These are phyloP conservation scores for Hydrotaea diabolus DNA, from an alignment of 2,888 invertebrate species.

Conservation along the genomic window DNA sequence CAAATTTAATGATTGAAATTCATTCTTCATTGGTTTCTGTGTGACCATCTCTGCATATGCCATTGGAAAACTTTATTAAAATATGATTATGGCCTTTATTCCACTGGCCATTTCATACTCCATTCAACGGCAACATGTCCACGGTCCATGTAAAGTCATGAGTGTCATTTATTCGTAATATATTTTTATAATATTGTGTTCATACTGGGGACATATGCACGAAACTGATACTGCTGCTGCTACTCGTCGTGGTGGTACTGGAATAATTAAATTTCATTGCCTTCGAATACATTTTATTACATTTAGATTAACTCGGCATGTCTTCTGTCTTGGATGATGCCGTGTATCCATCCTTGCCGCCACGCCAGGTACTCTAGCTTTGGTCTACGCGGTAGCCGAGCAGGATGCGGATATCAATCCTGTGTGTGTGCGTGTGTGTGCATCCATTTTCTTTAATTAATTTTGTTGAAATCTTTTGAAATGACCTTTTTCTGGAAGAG, in stretches of 20 bases:
- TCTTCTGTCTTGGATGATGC: background rate
- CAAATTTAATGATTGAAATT: no score
- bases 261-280: slow-evolving; percentile 17
- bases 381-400: background rate
- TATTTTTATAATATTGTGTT: slow-evolving; percentile 8
- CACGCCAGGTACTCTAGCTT: background rate
- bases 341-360: no score
- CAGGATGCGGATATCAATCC: slow-evolving; percentile 25
- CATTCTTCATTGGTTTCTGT: no score
- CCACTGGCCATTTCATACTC: background rate
- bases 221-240: background rate
- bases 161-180: slow-evolving; percentile 24
- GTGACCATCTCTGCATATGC: background rate
- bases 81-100: slow-evolving; percentile 1
- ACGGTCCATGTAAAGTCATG: background rate
- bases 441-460: slow-evolving; percentile 52
- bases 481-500: slow-evolving; percentile 41
- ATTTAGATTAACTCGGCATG: background rate
- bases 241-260: background rate
- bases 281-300: slow-evolving; percentile 24
- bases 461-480: slow-evolving; percentile 50
- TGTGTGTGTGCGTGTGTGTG: background rate
- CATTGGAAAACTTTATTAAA: slow-evolving; percentile 5
- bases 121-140: background rate
- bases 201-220: background rate